Base-by-base conservation (phyloP, 2,888 invertebrate genomes). In the Chloromyia formosa region DNA sequence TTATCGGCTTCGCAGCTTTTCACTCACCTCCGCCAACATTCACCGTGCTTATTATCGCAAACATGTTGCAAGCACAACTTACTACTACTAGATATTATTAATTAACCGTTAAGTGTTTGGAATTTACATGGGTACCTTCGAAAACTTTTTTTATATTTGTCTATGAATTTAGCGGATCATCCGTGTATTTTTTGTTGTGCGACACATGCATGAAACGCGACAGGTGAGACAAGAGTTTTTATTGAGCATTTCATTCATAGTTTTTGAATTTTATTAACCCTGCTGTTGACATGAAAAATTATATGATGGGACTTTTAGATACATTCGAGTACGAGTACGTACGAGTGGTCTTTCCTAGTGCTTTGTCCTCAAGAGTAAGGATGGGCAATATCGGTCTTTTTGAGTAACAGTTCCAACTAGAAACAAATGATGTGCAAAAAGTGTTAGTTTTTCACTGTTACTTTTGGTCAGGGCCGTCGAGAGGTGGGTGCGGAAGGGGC, bases 61-160 rank as follows among this genome's bases (percentile, higher is more conserved):
- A 42, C 12, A 16, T 22, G 20, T 56, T 14, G 12, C 54, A 69
- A 69, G 56, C n/a, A n/a, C n/a, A n/a, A n/a, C n/a, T n/a, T n/a
- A n/a, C n/a, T n/a, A n/a, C n/a, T n/a, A 45, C 69, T 56, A 23
- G 56, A 45, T 45, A 69, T 35, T 69, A 56, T 56, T 69, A 56
- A 69, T 71, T 35, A 71, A 71, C 58, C 71, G 71, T 71, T 71
- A 40, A 71, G 42, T 71, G 58, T 71, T 14, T 71, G 58, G 71
- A 71, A 71, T 69, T 54, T 35, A 35, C 54, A 18, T 69, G 54
- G 54, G 56, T 35, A 69, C 69, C 56, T 69, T 69, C 69, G 69
- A 69, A 69, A 69, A 16, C 22, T 53, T 35, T n/a, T n/a, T n/a
- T n/a, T n/a, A n/a, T n/a, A n/a, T n/a, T 69, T 56, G 10, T 18